Evolutionary conservation across 2,797 vertebrate species (phyloP).

Genomic region (Choloepus didactylus): DNA sequence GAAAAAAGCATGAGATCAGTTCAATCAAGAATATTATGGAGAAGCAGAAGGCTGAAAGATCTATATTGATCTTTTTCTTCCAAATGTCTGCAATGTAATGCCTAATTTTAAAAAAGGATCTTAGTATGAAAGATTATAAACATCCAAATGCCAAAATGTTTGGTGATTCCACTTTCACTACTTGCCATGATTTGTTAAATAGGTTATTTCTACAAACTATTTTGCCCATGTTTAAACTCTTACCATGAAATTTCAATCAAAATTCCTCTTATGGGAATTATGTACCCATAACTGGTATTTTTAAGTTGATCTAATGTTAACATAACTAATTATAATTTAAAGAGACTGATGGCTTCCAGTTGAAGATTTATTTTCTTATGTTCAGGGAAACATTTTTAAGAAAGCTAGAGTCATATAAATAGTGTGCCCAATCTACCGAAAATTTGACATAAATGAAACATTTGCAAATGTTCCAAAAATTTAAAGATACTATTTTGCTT

Average conservation of each 20-base stretch:
- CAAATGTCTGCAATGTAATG: background rate
- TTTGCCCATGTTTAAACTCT: slow-evolving; percentile 27
- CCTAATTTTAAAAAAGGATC: background rate
- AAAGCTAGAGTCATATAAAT: slow-evolving; percentile 38
- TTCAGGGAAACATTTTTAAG: slow-evolving; percentile 58
- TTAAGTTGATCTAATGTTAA: slow-evolving; percentile 49
- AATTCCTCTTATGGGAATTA: background rate
- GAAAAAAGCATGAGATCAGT: background rate
- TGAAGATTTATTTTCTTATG: slow-evolving; percentile 53
- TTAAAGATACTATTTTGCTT: slow-evolving; percentile 36
- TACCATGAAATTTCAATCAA: background rate
- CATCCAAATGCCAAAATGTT: background rate
- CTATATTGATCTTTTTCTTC: slow-evolving; percentile 35
- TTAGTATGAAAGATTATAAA: background rate
- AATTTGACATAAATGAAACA: slow-evolving; percentile 64
- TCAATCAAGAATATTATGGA: background rate
- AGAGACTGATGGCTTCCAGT: background rate
- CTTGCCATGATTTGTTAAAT: background rate
- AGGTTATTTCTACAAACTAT: background rate
- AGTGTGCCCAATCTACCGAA: slow-evolving; percentile 14
- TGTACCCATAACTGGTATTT: background rate
- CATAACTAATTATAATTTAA: slow-evolving; percentile 25
- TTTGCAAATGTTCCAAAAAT: slow-evolving; percentile 58
- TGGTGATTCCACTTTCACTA: background rate
- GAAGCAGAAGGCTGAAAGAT: background rate